Evolutionary conservation across 2,797 vertebrate species (phyloP), one percentile per base, ranked within the genome.

Genomic region (Diceros bicornis): DNA sequence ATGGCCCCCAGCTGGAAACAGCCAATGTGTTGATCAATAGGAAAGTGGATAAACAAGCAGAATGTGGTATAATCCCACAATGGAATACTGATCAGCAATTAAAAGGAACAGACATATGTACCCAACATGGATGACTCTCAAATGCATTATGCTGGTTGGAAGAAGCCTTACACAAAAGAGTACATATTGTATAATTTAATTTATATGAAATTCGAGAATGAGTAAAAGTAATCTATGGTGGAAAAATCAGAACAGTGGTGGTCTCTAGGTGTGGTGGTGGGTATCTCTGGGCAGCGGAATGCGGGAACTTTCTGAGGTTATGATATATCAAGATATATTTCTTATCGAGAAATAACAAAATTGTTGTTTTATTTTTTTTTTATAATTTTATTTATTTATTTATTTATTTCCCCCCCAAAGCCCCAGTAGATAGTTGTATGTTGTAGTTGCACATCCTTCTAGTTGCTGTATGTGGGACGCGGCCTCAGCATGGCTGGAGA

Each of bases 161-260:
- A 93, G 29, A 71, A 93, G 29, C 34, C 79, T 89, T 89, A 71
- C n/a, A 62, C n/a, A 78, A 75, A 83, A 69, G n/a, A 89, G 14
- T 57, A 84, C 37, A 84, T 47, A 62, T 6, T 71, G 29, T 27
- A 78, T 71, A 84, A 69, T 78, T 93, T 89, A 34, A 84, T 62
- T 78, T 71, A 78, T 83, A 34, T 47, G 34, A 89, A 84, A 77
- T 71, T 55, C 37, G 62, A 84, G 50, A 89, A 75, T 25, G 55
- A n/a, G 61, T 50, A 59, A 83, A 84, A 90, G 25, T 68, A 41
- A 62, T n/a, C 14, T 62, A 20, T 20, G 59, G 69, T 68, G 25
- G 50, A 77, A 59, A 68, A 66, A 59, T 55, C 23, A 84, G 23
- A 83, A 59, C 9, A 66, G 37, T 50, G 18, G 14, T 59, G 68